Evolutionary conservation across 2,113 vertebrate species (phyloP), one percentile per base, ranked within the genome.

Genomic region (Rhodinocichla rosea): DNA sequence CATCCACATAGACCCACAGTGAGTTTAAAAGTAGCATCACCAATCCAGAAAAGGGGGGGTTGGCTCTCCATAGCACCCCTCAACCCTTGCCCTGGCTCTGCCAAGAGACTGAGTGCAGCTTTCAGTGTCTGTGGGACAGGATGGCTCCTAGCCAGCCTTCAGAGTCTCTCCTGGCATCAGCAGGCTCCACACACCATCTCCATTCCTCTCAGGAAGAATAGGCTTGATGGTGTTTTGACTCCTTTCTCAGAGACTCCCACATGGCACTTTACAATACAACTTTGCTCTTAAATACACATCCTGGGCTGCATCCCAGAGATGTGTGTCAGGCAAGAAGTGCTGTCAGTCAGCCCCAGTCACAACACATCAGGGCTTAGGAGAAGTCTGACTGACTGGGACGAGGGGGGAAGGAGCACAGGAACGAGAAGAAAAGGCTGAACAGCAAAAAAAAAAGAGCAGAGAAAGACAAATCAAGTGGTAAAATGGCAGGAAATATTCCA

Each of bases 291-390:
- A 87, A 97, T 95, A 90, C 90, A 73, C 84, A 95, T 89, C 92
- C 93, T 47, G 86, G 96, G 95, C 93, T 95, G 82, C 94, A 94
- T 94, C 87, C 89, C 93, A 92, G 94, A 93, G 89, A 96, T 80
- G 87, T 59, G 78, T 95, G 95, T 97, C 95, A 97, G 79, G 94
- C 94, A 95, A 4, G 14, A 96, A 96, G 87, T 0, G 32, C 94
- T 97, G 97, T 97, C 97, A 97, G 92, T 97, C 97, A 97, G 91
- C 80, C 89, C 91, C 95, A 97, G 97, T 97, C 97, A 97, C 90
- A 97, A 97, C 96, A 97, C 64, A 94, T 97, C 96, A 96, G 70
- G 63, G 87, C 69, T 95, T 37, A 64, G 84, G 83, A 95, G 91
- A 95, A 97, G 77, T 87, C 91, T 95, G 90, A 95, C 68, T 96